A percentile compares a stretch with the other conserved stretches of the same genome.
Evolutionary conservation across 2,113 vertebrate genomes (phyloP).

Genomic region (Serilophus lunatus): DNA sequence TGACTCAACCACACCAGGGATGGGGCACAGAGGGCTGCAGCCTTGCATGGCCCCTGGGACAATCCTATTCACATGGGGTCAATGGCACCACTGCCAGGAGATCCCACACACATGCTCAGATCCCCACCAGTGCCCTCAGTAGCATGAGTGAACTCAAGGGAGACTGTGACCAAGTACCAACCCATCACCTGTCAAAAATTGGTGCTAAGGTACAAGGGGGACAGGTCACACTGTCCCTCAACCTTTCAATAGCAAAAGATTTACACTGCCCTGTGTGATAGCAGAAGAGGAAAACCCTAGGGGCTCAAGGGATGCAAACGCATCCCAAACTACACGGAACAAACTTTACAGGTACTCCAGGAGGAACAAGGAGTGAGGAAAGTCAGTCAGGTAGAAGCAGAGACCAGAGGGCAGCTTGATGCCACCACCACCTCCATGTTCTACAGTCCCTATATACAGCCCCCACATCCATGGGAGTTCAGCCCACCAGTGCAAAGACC

Average conservation of each 20-base stretch:
- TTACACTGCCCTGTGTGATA: not conserved
- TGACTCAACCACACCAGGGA: slow-evolving; percentile 42
- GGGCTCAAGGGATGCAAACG: not conserved
- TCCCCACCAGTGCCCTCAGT: not conserved
- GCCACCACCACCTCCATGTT: not conserved
- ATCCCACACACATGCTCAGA: rapidly evolving
- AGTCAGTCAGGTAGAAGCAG: not conserved
- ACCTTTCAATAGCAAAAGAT: not conserved
- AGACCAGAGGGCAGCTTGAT: not conserved
- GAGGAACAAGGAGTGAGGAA: rapidly evolving
- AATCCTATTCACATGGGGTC: not conserved
- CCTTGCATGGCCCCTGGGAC: not conserved
- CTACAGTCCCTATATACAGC: not conserved
- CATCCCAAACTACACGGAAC: not conserved
- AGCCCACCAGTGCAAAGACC: not conserved
- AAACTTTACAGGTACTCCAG: not conserved
- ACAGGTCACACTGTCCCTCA: rapidly evolving
- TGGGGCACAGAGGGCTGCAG: not conserved
- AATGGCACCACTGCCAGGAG: not conserved
- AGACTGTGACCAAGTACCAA: not conserved
- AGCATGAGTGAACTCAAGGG: rapidly evolving
- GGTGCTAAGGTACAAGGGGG: rapidly evolving
- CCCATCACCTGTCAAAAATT: not conserved
- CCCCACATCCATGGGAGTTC: rapidly evolving
- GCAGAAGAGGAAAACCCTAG: not conserved